Conservation (phyloP, 23 tunicate genomes). For the Styela clava region DNA sequence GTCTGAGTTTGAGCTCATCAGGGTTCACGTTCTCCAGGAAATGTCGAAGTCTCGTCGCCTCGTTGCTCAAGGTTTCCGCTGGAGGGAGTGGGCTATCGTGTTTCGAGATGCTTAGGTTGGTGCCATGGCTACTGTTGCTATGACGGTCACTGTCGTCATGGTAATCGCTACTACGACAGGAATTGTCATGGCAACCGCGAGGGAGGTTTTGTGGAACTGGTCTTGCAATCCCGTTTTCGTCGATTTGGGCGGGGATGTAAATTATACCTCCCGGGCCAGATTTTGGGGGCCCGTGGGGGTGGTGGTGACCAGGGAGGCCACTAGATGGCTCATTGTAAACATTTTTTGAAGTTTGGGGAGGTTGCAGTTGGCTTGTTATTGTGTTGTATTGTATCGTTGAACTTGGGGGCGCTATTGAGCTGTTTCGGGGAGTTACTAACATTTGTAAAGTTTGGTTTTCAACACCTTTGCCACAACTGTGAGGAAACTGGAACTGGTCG, state of each 20-base stretch:
- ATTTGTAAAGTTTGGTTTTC: neutral
- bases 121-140: neutral
- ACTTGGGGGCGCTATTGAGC: neutral
- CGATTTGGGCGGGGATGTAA: conserved; percentile 28
- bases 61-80: conserved; percentile 44
- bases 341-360: neutral
- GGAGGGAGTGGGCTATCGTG: conserved; percentile 23
- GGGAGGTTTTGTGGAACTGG: neutral
- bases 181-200: neutral
- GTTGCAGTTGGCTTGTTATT: neutral
- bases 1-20: conserved; percentile 44
- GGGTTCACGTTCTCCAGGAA: conserved; percentile 45
- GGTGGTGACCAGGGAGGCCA: neutral
- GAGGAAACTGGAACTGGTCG: neutral
- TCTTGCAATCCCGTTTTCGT: conserved; percentile 8
- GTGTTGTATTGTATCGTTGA: neutral
- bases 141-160: neutral
- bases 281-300: neutral
- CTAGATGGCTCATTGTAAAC: neutral
- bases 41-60: conserved; percentile 45
- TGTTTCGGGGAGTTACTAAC: neutral
- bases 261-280: conserved; percentile 1
- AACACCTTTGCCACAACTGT: neutral
- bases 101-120: neutral
- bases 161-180: neutral